These are phyloP conservation scores for Bombus polaris DNA, from an alignment of 1,140 invertebrate species.

Conservation along the genomic window DNA sequence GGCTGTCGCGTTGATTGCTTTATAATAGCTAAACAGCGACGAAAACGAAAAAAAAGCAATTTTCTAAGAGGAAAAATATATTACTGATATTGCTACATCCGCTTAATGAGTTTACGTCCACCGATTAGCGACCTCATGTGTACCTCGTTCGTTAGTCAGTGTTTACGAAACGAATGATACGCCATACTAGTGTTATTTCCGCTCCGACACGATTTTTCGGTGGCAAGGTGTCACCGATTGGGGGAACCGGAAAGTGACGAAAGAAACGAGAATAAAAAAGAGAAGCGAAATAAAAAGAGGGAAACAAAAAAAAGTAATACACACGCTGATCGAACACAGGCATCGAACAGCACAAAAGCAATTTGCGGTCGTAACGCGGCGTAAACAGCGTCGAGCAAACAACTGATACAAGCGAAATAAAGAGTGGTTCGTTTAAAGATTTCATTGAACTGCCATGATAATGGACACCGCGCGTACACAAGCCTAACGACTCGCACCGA, in stretches of 20 bases:
- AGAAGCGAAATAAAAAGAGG: background rate
- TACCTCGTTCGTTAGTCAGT: conserved; percentile 19
- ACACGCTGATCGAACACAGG: background rate
- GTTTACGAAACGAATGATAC: conserved; percentile 35
- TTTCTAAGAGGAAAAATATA: conserved; percentile 41
- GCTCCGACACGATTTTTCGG: conserved; percentile 38
- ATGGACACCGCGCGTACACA: conserved; percentile 64
- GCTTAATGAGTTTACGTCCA: conserved; percentile 36
- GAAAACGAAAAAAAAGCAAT: background rate
- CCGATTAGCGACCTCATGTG: background rate
- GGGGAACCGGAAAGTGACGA: background rate
- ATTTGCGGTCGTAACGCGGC: conserved; percentile 47
- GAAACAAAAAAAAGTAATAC: conserved; percentile 28
- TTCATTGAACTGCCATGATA: conserved; percentile 77
- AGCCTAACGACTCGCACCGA: conserved; percentile 51
- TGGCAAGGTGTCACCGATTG: conserved; percentile 38
- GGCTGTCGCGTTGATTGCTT: conserved; percentile 29
- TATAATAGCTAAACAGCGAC: conserved; percentile 41
- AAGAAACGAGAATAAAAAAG: background rate
- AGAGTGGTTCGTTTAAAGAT: conserved; percentile 74
- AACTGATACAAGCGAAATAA: conserved; percentile 76
- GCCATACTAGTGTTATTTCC: conserved; percentile 30
- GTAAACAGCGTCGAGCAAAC: conserved; percentile 76
- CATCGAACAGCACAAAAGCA: conserved; percentile 45
- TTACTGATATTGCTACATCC: conserved; percentile 4